Base-by-base conservation (phyloP, 1,140 invertebrate genomes). In the Parasteatoda tepidariorum region DNA sequence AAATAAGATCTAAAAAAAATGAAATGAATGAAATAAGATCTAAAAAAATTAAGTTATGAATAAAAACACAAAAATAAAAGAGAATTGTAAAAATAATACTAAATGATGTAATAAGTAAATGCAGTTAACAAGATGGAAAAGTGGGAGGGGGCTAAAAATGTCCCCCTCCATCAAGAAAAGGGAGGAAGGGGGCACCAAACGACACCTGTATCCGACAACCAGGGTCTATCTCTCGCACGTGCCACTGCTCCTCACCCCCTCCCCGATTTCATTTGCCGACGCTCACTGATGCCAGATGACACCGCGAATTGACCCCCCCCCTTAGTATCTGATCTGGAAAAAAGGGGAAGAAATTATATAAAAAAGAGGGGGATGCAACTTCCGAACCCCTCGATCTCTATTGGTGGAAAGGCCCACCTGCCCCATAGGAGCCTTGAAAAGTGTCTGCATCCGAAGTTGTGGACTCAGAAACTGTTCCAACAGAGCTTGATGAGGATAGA, bases 131-230 rank as follows among this genome's bases (percentile, higher is more conserved):
- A 48, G 38, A 13, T 13, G 38, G 18, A 67, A 67, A 34, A 2
- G 55, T n/a, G 30, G 30, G 38, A 24, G 24, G 54, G 30, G 54
- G 33, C n/a, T 18, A 24, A 15, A 48, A 15, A 62, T 26, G 9
- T 48, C 38, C 18, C 38, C 18, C 38, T 18, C 9, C 38, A 48
- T 9, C 9, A 30, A 38, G 9, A 38, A 24, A 15, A 48, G 61
- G 57, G 62, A 57, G 54, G 78, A 81, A 81, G 78, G 78, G 78
- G 62, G 68, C 38, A 48, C 38, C 38, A 64, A 67, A 38, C 48
- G 78, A 81, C 78, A 81, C 78, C 78, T 81, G 78, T 81, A 81
- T 81, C 78, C 78, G 75, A 78, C 75, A 66, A 34, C 33, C 73
- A 61, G 57, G 73, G 59, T 75, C 73, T 64, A 74, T 74, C 70